These are phyloP conservation scores for Laothoe populi DNA, from an alignment of 2,888 invertebrate species.

Conservation along the genomic window DNA sequence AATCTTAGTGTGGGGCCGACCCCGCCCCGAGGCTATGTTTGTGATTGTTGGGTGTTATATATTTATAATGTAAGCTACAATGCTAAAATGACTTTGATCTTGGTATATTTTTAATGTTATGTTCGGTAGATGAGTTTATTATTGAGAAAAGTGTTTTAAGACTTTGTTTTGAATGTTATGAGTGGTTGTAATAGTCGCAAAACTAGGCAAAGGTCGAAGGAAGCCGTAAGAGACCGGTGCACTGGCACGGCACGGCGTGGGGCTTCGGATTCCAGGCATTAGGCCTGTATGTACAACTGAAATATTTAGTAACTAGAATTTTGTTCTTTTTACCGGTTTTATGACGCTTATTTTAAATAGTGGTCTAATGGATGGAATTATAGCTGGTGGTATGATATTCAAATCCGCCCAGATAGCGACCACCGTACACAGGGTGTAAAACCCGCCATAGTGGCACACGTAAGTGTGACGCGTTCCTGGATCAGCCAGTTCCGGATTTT, in stretches of 20 bases:
- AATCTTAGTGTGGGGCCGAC: too few relatives aligned
- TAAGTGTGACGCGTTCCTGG: too few relatives aligned
- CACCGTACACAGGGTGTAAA: too few relatives aligned
- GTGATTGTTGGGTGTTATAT: too few relatives aligned
- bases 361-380: background rate
- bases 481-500: too few relatives aligned
- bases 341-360: background rate
- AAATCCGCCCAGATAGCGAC: too few relatives aligned
- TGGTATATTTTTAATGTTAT: background rate
- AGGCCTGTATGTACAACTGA: background rate
- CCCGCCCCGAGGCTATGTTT: too few relatives aligned
- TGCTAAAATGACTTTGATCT: background rate
- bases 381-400: too few relatives aligned
- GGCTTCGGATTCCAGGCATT: background rate
- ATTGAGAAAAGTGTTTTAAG: background rate
- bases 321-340: background rate
- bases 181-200: background rate
- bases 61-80: conserved; percentile 15
- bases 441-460: too few relatives aligned
- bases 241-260: background rate
- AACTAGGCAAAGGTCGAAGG: conserved; percentile 2
- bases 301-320: background rate
- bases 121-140: background rate
- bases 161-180: background rate
- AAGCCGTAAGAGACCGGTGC: background rate